Conservation (phyloP, 2,797 vertebrate genomes). For the Gymnothorax javanicus region DNA sequence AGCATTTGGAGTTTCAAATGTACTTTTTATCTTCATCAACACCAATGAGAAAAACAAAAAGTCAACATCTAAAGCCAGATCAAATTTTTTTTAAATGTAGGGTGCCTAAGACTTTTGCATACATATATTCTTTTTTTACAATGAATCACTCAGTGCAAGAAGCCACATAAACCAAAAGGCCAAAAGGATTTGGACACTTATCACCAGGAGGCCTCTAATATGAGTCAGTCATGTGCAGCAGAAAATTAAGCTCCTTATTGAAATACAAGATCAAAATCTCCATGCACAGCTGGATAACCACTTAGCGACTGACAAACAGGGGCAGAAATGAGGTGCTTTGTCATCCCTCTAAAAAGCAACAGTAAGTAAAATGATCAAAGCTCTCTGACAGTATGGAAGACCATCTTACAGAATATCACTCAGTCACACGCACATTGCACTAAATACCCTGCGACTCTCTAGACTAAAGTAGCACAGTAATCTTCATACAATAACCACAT, state of each 20-base stretch:
- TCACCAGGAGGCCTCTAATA: neutral
- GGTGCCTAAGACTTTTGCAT: no score
- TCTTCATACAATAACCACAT: neutral
- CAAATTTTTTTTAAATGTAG: no score
- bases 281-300: slow-evolving; percentile 1
- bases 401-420: neutral
- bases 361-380: slow-evolving; percentile 1
- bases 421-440: neutral
- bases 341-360: neutral
- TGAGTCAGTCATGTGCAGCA: slow-evolving; percentile 5
- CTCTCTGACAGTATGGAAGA: neutral
- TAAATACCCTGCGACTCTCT: neutral
- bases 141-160: neutral
- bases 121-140: neutral
- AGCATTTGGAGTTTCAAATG: no score
- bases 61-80: no score
- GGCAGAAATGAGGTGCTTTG: neutral
- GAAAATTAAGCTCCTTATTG: neutral
- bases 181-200: neutral
- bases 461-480: neutral
- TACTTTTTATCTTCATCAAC: no score
- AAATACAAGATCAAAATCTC: neutral
- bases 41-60: no score
- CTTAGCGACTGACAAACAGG: neutral
- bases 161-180: neutral